phyloP scores from a whole-genome alignment of 2,113 vertebrate genomes.

The Bubo bubo region DNA sequence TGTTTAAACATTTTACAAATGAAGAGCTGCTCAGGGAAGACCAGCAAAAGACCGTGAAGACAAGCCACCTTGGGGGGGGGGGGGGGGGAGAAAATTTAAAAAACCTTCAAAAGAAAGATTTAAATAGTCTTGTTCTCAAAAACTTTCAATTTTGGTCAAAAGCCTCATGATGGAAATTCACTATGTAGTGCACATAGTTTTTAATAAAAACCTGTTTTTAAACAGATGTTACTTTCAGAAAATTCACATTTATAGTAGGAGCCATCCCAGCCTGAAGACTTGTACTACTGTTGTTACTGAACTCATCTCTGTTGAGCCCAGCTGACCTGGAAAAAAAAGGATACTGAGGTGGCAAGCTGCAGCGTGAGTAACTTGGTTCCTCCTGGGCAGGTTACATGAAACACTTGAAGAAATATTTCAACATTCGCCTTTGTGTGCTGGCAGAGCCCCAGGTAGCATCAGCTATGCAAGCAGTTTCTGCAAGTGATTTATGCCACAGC shows the following conservation, averaged over 20 bases:
- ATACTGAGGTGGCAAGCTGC: fast-evolving
- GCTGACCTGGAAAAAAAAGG: neutral
- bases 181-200: neutral
- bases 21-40: neutral
- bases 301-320: neutral
- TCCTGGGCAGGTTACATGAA: neutral
- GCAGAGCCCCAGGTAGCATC: neutral
- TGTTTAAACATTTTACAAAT: neutral
- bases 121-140: neutral
- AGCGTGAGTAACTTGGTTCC: neutral
- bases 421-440: neutral
- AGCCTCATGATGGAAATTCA: neutral
- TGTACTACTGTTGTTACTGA: neutral
- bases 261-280: neutral
- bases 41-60: neutral
- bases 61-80: neutral
- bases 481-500: neutral
- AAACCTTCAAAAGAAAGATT: neutral
- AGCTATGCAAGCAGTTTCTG: neutral
- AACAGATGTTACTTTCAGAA: neutral
- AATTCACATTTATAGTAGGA: neutral
- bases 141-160: neutral
- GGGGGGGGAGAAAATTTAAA: no score
- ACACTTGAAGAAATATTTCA: neutral
- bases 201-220: neutral